Conservation (phyloP, 2,888 invertebrate species). For the Marronus borbonicus region DNA sequence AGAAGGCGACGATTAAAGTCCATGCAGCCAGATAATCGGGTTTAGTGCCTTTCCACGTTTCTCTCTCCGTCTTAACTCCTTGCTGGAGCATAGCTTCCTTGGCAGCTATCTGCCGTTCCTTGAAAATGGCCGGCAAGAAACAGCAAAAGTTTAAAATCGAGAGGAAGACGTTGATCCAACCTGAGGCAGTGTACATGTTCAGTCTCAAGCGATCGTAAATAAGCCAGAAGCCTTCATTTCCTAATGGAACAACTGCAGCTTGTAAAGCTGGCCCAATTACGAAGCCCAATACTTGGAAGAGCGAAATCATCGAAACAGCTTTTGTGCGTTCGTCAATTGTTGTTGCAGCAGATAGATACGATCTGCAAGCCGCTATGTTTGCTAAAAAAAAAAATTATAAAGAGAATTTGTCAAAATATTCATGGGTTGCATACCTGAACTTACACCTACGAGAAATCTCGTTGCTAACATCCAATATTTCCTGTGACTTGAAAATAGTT, state of each 20-base stretch:
- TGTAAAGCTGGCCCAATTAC: slow-evolving; percentile 89
- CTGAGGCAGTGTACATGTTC: slow-evolving; percentile 91
- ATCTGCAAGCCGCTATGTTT: slow-evolving; percentile 87
- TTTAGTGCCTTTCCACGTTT: slow-evolving; percentile 80
- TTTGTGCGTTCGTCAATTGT: slow-evolving; percentile 84
- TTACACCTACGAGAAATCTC: slow-evolving; percentile 86
- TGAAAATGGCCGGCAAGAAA: slow-evolving; percentile 83
- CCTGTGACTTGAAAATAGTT: slow-evolving; percentile 76
- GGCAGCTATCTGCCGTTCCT: slow-evolving; percentile 84
- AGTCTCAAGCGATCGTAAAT: slow-evolving; percentile 75
- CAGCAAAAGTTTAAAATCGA: slow-evolving; percentile 81
- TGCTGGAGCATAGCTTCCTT: slow-evolving; percentile 84
- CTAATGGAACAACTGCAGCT: slow-evolving; percentile 85
- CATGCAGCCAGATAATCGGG: slow-evolving; percentile 85
- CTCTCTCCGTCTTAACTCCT: slow-evolving; percentile 81
- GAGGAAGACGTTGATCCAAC: slow-evolving; percentile 87
- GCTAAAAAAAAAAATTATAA: slow-evolving; percentile 71
- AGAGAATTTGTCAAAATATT: too few relatives aligned
- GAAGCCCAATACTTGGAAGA: slow-evolving; percentile 90
- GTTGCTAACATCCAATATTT: slow-evolving; percentile 84
- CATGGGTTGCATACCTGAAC: slow-evolving; percentile 76
- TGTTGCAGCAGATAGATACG: slow-evolving; percentile 90
- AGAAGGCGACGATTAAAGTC: slow-evolving; percentile 86
- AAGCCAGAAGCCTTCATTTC: slow-evolving; percentile 76
- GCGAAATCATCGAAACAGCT: slow-evolving; percentile 86